Evolutionary conservation across 2,113 vertebrate species (phyloP).

Genomic region (Chascanopsetta lugubris): DNA sequence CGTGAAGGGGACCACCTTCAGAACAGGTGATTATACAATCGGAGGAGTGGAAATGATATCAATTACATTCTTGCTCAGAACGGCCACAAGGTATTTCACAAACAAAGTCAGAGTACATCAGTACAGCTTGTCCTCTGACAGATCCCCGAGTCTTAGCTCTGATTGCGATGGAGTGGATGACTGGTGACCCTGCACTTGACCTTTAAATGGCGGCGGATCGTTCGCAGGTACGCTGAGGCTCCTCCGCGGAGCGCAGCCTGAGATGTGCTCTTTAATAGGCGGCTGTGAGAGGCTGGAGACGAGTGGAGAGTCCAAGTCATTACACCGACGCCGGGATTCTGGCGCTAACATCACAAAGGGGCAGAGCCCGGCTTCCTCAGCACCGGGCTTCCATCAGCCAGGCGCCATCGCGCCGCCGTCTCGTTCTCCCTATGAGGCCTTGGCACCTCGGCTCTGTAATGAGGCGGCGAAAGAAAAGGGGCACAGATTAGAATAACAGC

Average conservation of each 20-base stretch:
- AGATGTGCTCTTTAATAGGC: slow-evolving; percentile 34
- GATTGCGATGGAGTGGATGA: slow-evolving; percentile 62
- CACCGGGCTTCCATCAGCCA: slow-evolving; percentile 40
- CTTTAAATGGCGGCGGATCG: slow-evolving; percentile 47
- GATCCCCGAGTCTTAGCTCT: no score
- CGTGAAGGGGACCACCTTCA: no score
- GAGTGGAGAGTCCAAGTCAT: slow-evolving; percentile 44
- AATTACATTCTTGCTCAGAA: no score
- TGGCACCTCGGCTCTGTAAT: slow-evolving; percentile 71
- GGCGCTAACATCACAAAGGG: slow-evolving; percentile 52
- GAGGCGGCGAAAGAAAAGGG: slow-evolving; percentile 70
- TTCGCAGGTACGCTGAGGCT: slow-evolving; percentile 38
- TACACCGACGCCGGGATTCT: slow-evolving; percentile 50
- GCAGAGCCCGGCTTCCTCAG: slow-evolving; percentile 36
- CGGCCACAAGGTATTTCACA: no score
- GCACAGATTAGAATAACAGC: slow-evolving; percentile 75
- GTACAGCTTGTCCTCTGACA: no score
- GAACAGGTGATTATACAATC: no score
- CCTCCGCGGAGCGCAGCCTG: slow-evolving; percentile 43
- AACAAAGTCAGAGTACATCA: no score
- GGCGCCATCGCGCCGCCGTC: slow-evolving; percentile 34
- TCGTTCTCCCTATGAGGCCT: slow-evolving; percentile 58
- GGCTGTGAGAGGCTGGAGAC: slow-evolving; percentile 13
- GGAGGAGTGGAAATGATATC: no score
- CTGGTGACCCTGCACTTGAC: slow-evolving; percentile 39